Base-by-base conservation (phyloP, 2,888 invertebrate species). In the Terebella lapidaria region DNA sequence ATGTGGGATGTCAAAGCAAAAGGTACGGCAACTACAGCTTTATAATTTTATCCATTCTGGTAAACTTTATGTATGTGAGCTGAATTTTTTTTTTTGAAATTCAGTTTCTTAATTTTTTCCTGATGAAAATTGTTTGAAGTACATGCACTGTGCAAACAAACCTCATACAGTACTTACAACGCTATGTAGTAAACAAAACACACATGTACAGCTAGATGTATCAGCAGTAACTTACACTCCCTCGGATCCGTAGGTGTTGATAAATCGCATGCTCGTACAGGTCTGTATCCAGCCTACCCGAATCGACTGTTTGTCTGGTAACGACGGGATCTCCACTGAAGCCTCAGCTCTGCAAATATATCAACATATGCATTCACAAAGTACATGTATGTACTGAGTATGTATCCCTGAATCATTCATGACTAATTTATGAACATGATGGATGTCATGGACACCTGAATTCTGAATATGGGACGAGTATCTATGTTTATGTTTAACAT, bases 221-320 rank as follows among this genome's bases (percentile, higher is more conserved):
- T 35, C 42, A 35, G 42, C 42, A 35, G 10, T 10, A 35, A 77
- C 77, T 76, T 69, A 80, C 79, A 70, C 71, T 71, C 81, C 81
- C 46, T 77, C 75, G 42, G 72, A 68, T 22, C 77, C 75, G 60
- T 81, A 81, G 1, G 76, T 73, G 61, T 81, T 81, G 59, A 74
- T 72, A 66, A 81, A 81, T 56, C 72, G 73, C 79, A 81, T 79
- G 53, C 76, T 74, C 3, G 76, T 76, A 63, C 81, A 81, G 0
- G 79, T 76, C 60, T 81, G 81, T 18, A 81, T 80, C 80, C 80
- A 81, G 3, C 81, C 81, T 15, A 81, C 70, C 65, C 79, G 78
- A 71, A 78, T 75, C 24, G 67, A 71, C 58, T 76, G 75, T 15
- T 70, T 67, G 35, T 74, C 74, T 5, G 64, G 61, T 24, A 79